Base-by-base conservation (phyloP, 2,797 vertebrate genomes). In the Rhynchonycteris naso region DNA sequence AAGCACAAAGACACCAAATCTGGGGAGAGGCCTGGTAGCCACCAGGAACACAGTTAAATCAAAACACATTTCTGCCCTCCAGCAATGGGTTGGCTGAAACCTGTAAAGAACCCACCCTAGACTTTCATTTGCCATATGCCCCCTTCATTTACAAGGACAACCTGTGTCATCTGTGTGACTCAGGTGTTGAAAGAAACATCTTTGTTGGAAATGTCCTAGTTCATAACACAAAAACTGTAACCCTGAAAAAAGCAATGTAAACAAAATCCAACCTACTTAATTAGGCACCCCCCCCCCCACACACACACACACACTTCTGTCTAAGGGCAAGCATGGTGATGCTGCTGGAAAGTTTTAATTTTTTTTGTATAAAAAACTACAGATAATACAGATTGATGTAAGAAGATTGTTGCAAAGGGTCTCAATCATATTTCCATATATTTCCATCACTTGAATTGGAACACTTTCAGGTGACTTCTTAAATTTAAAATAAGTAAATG, bases 181-280 rank as follows among this genome's bases (percentile, higher is more conserved):
- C 88, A 58, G 63, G 82, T 50, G 10, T 35, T 76, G 47, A 93
- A 52, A 86, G 28, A 90, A 71, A 54, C 4, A 2, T 47, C 80
- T 74, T 59, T 82, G 68, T 80, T 69, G 58, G 38, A 71, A 79
- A 78, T 76, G 91, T 61, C 30, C 58, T 86, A 58, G 58, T 85
- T 94, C 65, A 66, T n/a, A 94, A 69, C 33, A 93, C 84, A 71
- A 87, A 66, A n/a, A 87, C 93, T 56, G 16, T 5, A 78, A 76
- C 66, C 50, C 11, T 86, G 61, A 72, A 75, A 90, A 90, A 90
- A 75, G 69, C 69, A 82, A 88, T 10, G 15, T 28, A 54, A 68
- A 38, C 10, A 87, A 68, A 83, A 22, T 8, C 43, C 50, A 79
- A 84, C n/a, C 50, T 78, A n/a, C 38, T 30, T 33, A 30, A 71